Evolutionary conservation across 1,140 invertebrate species (phyloP), one percentile per base, ranked within the genome.

Genomic region (Sarcophaga peregrina): DNA sequence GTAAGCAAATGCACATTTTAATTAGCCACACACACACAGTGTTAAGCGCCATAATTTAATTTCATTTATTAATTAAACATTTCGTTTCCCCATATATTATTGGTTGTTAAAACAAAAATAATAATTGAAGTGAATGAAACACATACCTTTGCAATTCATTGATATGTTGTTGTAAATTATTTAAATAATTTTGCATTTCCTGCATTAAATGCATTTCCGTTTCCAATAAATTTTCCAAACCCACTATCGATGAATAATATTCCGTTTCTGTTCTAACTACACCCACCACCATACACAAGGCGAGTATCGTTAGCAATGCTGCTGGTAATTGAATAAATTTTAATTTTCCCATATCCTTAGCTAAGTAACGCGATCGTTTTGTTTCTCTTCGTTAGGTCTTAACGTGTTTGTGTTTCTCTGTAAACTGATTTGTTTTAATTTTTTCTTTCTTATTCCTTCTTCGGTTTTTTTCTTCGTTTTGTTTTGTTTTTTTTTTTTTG

Each of bases 201-300:
- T 93, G 92, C 83, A 98, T 94, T 48, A 98, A 94, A 46, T 95
- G 93, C 48, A 94, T 92, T 91, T 98, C 97, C 3, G 97, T 97
- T 86, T 95, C 93, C 9, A 98, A 91, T 9, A 98, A 92, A 85
- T 95, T 94, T 90, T 98, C 96, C 87, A 98, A 92, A 84, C 98
- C 97, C 7, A 94, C 95, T 84, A 97, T 92, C 7, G 97, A 96
- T 0, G 97, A 98, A 88, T 95, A 98, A 8, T 97, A 91, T 89
- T 98, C 87, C 0, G 25, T 82, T 37, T 75, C 58, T 8, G 54
- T 37, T 7, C 47, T 75, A n/a, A 37, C 25, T 20, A 52, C 17
- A 9, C 62, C n/a, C 62, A 68, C 62, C 25, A 47, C 75, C n/a
- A 17, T 15, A 78, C 3, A 37, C 25, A 37, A 4, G 1, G 4